Base-by-base conservation (phyloP, 2,797 vertebrate genomes). In the Cyprinodon diabolis region DNA sequence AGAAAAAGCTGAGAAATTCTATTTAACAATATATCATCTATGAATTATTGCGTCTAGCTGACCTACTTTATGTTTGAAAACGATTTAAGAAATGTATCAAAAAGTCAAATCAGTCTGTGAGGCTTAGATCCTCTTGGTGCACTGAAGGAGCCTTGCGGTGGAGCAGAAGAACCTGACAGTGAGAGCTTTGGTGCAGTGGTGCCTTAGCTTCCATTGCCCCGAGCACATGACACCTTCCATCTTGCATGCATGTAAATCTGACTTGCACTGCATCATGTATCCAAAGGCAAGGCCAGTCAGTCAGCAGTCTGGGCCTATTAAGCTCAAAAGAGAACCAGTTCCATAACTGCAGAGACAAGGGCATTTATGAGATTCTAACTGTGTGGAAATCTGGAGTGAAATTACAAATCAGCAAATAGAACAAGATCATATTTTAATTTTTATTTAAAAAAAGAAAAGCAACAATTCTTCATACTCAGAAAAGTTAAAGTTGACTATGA, bases 241-340 rank as follows among this genome's bases (percentile, higher is more conserved):
- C 40, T 37, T 6, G 60, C 55, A 43, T n/a, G 37, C 37, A 43
- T 63, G 60, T 63, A 63, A 63, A 43, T 63, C 37, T 43, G 60
- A 63, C 37, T 19, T 40, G 60, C 60, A 63, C 17, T 40, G 60
- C 21, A 63, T 63, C 37, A 63, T n/a, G 13, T 63, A 43, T n/a
- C 37, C 60, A 43, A 45, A 40, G 21, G 4, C 40, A 43, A 9
- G 19, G 43, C 40, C 19, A 45, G 37, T 43, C 37, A 15, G 37
- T 63, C 37, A 43, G 60, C 60, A 63, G 60, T 63, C 37, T 43
- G 6, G 40, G 37, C 17, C 60, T 43, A 63, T 63, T 63, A 63
- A n/a, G 37, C 60, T 63, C 19, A 63, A 63, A 62, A 40, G 17
- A 19, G 58, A 11, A 5, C 60, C 60, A 12, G 37, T n/a, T 43